Conservation (phyloP, 2,888 invertebrate species). For the Charanyca ferruginea region DNA sequence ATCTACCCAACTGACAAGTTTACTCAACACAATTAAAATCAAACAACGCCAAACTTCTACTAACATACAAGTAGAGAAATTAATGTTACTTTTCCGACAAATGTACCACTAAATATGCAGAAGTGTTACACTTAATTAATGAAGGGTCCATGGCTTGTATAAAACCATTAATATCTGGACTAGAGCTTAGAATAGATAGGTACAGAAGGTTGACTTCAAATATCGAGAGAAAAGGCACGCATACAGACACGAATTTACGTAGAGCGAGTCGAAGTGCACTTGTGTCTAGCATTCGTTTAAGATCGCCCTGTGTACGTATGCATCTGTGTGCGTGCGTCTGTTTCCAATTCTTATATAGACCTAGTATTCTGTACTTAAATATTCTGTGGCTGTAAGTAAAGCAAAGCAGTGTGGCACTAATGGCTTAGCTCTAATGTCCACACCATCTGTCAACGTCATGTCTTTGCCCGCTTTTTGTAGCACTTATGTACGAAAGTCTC, state of each 20-base stretch:
- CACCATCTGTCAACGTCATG: constrained; percentile 87
- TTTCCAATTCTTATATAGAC: not conserved
- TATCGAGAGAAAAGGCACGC: not conserved
- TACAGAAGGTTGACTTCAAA: constrained; percentile 8
- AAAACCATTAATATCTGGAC: constrained; percentile 78
- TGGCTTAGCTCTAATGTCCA: constrained; percentile 81
- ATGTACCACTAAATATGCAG: constrained; percentile 55
- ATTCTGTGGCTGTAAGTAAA: constrained; percentile 69
- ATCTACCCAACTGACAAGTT: not conserved
- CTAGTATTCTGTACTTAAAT: not conserved
- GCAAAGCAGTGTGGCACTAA: constrained; percentile 81
- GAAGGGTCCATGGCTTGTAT: constrained; percentile 49
- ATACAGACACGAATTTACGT: not conserved
- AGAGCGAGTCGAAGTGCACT: constrained; percentile 3
- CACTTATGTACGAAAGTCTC: constrained; percentile 73
- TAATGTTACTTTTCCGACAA: constrained; percentile 46
- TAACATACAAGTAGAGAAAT: constrained; percentile 22
- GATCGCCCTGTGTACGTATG: not conserved
- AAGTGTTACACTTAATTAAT: constrained; percentile 66
- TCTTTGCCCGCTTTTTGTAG: constrained; percentile 82
- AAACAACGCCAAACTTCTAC: constrained; percentile 24
- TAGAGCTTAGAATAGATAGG: not conserved
- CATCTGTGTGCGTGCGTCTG: not conserved
- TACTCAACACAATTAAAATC: constrained; percentile 23
- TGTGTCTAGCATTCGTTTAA: not conserved